A percentile compares a stretch with the other conserved stretches of the same genome.
Conservation (phyloP, 2,113 vertebrate genomes). For the Cygnus buccinator region DNA sequence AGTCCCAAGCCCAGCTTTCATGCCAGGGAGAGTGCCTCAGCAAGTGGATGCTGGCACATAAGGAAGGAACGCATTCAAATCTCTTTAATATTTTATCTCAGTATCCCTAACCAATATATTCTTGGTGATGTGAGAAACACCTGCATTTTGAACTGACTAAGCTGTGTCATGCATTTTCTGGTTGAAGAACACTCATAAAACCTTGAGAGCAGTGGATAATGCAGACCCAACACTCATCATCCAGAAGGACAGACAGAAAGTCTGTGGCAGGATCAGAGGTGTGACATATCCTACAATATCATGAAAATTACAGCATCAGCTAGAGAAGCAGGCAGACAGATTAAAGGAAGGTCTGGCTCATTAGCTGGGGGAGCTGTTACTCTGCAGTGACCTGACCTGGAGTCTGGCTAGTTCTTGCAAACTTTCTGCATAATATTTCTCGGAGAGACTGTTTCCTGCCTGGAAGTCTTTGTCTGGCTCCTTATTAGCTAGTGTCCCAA, state of each 20-base stretch:
- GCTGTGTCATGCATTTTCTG: neutral
- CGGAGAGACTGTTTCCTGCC: neutral
- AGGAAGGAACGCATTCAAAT: neutral
- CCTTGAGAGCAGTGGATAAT: neutral
- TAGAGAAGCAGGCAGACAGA: neutral
- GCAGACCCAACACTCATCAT: neutral
- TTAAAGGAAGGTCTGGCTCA: neutral
- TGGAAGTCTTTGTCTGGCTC: neutral
- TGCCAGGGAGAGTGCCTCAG: neutral
- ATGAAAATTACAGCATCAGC: neutral
- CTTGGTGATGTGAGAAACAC: neutral
- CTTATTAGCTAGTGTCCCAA: neutral
- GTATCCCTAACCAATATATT: neutral
- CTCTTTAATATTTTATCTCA: neutral
- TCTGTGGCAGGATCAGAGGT: neutral
- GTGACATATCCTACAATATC: rapidly evolving
- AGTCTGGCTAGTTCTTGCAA: neutral
- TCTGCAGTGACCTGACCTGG: neutral
- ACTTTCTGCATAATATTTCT: neutral
- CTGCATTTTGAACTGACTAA: neutral
- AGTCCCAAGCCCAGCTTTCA: neutral
- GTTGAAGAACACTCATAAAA: neutral
- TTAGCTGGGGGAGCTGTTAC: neutral
- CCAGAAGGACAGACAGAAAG: neutral
- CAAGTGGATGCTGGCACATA: neutral